These are phyloP conservation scores for Strigamia crassipes DNA, from an alignment of 2,888 invertebrate genomes.

Conservation along the genomic window DNA sequence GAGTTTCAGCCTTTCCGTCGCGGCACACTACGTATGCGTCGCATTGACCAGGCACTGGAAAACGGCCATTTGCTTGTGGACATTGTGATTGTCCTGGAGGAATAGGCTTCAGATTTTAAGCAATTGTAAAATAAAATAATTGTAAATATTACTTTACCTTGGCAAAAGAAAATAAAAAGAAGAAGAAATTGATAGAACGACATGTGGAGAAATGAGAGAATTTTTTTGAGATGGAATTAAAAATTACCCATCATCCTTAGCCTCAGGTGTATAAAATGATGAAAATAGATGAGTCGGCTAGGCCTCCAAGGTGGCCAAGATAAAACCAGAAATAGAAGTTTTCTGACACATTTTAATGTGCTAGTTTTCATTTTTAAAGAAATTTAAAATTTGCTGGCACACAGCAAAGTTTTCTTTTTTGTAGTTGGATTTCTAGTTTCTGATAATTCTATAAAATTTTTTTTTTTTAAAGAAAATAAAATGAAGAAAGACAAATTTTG, in stretches of 20 bases:
- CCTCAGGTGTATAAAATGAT: background rate
- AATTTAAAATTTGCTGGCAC: background rate
- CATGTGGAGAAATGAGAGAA: background rate
- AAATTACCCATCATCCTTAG: background rate
- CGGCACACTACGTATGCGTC: slow-evolving; percentile 84
- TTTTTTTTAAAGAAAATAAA: background rate
- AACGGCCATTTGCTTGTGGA: slow-evolving; percentile 80
- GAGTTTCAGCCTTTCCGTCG: slow-evolving; percentile 74
- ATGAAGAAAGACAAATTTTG: background rate
- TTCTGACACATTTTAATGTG: background rate
- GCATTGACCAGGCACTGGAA: slow-evolving; percentile 82
- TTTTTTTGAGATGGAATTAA: slow-evolving; percentile 12
- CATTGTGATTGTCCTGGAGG: slow-evolving; percentile 60
- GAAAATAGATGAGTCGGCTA: background rate
- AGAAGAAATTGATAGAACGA: background rate
- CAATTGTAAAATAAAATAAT: background rate
- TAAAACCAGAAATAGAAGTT: slow-evolving; percentile 10
- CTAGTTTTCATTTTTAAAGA: slow-evolving; percentile 29
- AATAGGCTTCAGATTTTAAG: background rate
- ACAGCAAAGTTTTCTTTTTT: background rate
- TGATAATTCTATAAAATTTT: background rate
- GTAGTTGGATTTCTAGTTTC: background rate
- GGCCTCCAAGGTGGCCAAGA: background rate
- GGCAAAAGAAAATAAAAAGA: background rate
- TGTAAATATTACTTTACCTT: background rate